A percentile compares a stretch with the other conserved stretches of the same genome.
Conservation (phyloP, 2,797 vertebrate species). For the Apogon hyalosoma region DNA sequence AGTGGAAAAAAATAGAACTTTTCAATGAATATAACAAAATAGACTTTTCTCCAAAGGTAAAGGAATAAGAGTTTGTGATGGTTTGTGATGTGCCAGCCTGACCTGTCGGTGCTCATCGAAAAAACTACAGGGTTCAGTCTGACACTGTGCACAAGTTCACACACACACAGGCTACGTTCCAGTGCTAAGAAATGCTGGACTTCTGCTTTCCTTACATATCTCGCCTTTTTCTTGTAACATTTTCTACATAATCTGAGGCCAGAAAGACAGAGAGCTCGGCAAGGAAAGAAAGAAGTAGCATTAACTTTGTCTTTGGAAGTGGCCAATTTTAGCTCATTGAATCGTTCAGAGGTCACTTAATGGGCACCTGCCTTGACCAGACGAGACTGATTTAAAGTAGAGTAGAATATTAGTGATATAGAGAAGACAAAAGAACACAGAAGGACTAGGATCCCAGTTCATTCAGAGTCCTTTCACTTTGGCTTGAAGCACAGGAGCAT, state of each 20-base stretch:
- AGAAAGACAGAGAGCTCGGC: slow-evolving; percentile 20
- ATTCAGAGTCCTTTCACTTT: slow-evolving; percentile 71
- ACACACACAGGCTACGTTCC: slow-evolving; percentile 53
- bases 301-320: slow-evolving; percentile 57
- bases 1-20: slow-evolving; percentile 82
- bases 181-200: slow-evolving; percentile 45
- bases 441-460: slow-evolving; percentile 61
- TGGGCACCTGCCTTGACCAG: slow-evolving; percentile 60
- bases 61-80: slow-evolving; percentile 69
- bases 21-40: slow-evolving; percentile 85
- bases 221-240: not conserved
- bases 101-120: slow-evolving; percentile 62
- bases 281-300: slow-evolving; percentile 45
- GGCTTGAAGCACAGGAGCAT: slow-evolving; percentile 72
- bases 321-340: slow-evolving; percentile 73
- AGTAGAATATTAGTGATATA: slow-evolving; percentile 41
- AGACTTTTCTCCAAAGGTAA: slow-evolving; percentile 79
- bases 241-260: slow-evolving; percentile 18
- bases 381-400: slow-evolving; percentile 52
- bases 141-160: slow-evolving; percentile 72
- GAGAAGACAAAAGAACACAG: slow-evolving; percentile 49
- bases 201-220: slow-evolving; percentile 33
- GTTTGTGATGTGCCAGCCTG: slow-evolving; percentile 63
- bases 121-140: slow-evolving; percentile 58
- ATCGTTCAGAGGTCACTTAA: slow-evolving; percentile 80